These are phyloP conservation scores for Castor canadensis DNA, from an alignment of 2,113 vertebrate species.

Conservation along the genomic window DNA sequence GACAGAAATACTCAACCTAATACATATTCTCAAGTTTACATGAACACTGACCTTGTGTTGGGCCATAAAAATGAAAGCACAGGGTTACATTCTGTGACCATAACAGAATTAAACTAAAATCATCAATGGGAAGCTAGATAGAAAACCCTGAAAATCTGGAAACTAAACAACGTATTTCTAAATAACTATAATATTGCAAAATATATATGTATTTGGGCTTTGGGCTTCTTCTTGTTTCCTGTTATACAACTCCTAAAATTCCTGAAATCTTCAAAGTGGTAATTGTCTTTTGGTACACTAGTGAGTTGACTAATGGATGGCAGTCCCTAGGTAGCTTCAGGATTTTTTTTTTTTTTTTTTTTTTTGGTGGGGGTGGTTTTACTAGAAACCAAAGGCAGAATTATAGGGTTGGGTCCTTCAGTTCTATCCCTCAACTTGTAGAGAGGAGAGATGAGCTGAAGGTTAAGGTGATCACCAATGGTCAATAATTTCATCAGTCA, in stretches of 20 bases:
- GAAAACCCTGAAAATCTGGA: neutral
- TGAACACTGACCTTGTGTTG: neutral
- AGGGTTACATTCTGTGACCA: neutral
- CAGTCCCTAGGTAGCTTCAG: neutral
- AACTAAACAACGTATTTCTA: neutral
- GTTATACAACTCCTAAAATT: neutral
- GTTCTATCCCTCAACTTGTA: neutral
- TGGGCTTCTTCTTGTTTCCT: neutral
- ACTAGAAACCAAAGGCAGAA: too few relatives aligned
- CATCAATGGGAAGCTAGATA: neutral
- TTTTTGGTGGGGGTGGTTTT: too few relatives aligned
- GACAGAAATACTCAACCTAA: neutral
- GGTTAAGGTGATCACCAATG: neutral
- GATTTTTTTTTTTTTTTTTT: too few relatives aligned
- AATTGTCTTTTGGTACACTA: neutral
- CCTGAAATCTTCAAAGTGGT: neutral
- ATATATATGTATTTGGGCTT: too few relatives aligned
- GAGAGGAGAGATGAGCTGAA: neutral
- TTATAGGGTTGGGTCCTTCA: neutral
- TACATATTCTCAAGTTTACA: neutral
- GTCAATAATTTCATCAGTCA: neutral
- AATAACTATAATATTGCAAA: neutral
- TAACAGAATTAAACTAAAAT: conserved; percentile 22
- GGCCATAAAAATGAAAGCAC: neutral
- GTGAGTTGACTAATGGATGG: neutral